phyloP scores from a whole-genome alignment of 2,888 invertebrate species.

The Tachina grossa region DNA sequence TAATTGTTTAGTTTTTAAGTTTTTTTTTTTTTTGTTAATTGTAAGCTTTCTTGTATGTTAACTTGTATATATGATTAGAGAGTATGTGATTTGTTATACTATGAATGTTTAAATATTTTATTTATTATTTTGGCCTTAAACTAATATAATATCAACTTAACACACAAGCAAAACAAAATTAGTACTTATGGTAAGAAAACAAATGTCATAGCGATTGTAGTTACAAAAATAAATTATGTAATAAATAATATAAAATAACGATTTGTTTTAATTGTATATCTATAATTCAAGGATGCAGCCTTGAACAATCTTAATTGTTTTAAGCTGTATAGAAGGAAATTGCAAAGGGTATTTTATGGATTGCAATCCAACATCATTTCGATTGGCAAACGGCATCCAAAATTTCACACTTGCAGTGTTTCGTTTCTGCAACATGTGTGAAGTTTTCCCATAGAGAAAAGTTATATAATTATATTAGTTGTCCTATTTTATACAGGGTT shows the following conservation, averaged over 20 bases:
- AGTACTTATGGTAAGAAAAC: conserved; percentile 29
- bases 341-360: no score
- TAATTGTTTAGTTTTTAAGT: conserved; percentile 48
- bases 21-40: conserved; percentile 40
- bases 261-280: not conserved
- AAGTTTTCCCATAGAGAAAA: no score
- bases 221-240: conserved; percentile 6
- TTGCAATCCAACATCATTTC: no score
- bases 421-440: no score
- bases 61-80: conserved; percentile 47
- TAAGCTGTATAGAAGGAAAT: no score
- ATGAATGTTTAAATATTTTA: conserved; percentile 36
- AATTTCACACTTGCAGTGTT: no score
- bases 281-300: not conserved
- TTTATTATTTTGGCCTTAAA: conserved; percentile 67
- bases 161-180: conserved; percentile 31
- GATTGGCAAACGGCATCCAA: no score
- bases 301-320: no score
- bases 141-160: conserved; percentile 39
- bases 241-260: not conserved
- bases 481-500: no score
- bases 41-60: conserved; percentile 57
- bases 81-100: conserved; percentile 69
- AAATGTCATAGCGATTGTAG: conserved; percentile 11
- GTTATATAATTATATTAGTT: no score